Conservation (phyloP, 2,888 invertebrate species). For the Mythimna vitellina region DNA sequence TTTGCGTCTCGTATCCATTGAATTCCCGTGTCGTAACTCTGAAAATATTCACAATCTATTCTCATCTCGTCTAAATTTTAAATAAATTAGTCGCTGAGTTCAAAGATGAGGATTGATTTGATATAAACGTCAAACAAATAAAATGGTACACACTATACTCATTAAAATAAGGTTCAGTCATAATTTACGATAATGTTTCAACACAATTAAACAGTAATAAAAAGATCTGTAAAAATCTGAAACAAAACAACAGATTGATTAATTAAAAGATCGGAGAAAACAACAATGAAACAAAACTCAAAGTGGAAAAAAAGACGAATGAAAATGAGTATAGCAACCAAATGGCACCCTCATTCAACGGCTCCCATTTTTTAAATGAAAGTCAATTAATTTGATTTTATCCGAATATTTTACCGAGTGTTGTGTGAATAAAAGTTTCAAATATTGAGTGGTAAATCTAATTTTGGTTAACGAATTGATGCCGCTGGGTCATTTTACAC, state of each 20-base stretch:
- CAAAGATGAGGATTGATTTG: too few relatives aligned
- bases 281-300: constrained; percentile 2
- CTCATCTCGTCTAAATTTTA: too few relatives aligned
- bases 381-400: constrained; percentile 67
- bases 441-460: constrained; percentile 75
- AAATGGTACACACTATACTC: neutral
- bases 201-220: neutral
- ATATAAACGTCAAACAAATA: neutral
- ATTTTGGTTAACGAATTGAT: constrained; percentile 70
- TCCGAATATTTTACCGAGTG: constrained; percentile 65
- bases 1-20: too few relatives aligned
- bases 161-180: neutral
- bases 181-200: neutral
- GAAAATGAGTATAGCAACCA: constrained; percentile 6
- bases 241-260: constrained; percentile 9
- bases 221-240: neutral
- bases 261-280: constrained; percentile 1
- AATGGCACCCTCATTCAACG: constrained; percentile 49
- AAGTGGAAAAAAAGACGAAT: constrained; percentile 33
- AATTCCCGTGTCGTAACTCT: too few relatives aligned
- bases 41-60: too few relatives aligned
- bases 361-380: constrained; percentile 59
- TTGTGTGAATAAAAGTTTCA: constrained; percentile 72
- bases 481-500: constrained; percentile 31
- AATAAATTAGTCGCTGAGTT: too few relatives aligned